Evolutionary conservation across 2,797 vertebrate species (phyloP), one percentile per base, ranked within the genome.

Genomic region (Silurus aristotelis): DNA sequence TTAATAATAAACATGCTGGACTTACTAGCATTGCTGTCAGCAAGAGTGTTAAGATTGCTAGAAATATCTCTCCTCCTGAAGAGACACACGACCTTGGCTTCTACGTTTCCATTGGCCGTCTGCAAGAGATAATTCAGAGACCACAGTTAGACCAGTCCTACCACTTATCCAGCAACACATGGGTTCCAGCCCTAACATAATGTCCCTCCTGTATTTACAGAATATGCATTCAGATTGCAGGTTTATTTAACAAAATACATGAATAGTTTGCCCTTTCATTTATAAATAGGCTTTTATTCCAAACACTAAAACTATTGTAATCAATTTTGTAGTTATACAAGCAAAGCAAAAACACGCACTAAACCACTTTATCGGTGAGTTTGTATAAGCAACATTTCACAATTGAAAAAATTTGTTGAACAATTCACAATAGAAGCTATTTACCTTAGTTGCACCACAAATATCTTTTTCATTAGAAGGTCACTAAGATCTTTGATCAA

Each of bases 21-120:
- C 97, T 96, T 90, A 98, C 97, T 94, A 83, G 97, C 97, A 60
- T 98, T 98, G 93, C 97, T 99, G 92, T 99, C 97, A 0, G 97
- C 97, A 91, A 99, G 91, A 83, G 96, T 97, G 94, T 98, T 99
- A 90, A 99, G 96, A 92, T 96, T 98, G 89, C 97, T 96, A 75
- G 97, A 98, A 90, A 99, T 99, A 90, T 98, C 97, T 88, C 97
- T 93, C 87, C 97, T 94, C 85, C 97, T 95, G 93, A 98, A 99
- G 56, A 99, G 95, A 90, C 97, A 99, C 77, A 98, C 97, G 84
- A 98, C 97, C 89, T 98, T 98, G 20, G 97, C 97, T 91, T 98
- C 97, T 91, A 98, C 97, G 0, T 99, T 99, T 46, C 97, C 97
- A 90, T 98, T 98, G 90, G 97, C 97, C 1, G 97, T 99, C 97